These are phyloP conservation scores for Ovis aries DNA, from an alignment of 2,113 vertebrate species.

Conservation along the genomic window ARS-UI_Ramb_v3.0 NC_056067.1:52501501-52502000, in stretches of 20 bases:
- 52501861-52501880: neutral
- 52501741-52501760: accelerated
- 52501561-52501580: neutral
- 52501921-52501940: neutral
- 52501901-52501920: neutral
- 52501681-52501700: neutral
- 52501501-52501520: constrained; percentile 88
- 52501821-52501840: neutral
- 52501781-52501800: neutral
- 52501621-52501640: neutral
- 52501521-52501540: constrained; percentile 85
- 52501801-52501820: neutral
- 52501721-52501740: neutral
- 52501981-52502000: neutral
- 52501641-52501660: neutral
- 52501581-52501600: neutral
- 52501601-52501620: neutral
- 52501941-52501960: neutral
- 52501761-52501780: neutral
- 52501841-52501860: neutral
- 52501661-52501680: neutral
- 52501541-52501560: constrained; percentile 87
- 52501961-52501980: neutral
- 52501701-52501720: neutral
- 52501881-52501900: neutral